A percentile compares a stretch with the other conserved stretches of the same genome.
Conservation (phyloP, 1,140 invertebrate species). For the Melitaea cinxia region DNA sequence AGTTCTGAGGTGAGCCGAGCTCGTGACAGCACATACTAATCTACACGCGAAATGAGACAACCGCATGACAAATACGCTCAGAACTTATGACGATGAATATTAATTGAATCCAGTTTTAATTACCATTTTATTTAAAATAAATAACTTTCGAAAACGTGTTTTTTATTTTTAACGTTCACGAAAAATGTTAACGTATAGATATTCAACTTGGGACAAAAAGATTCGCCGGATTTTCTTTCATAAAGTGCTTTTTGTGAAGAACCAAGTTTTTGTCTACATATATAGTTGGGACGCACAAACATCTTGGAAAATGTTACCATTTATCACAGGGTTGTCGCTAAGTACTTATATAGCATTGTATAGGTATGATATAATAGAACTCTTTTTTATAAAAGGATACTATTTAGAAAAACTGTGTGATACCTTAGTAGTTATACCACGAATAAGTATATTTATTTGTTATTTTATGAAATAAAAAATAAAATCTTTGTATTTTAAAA, state of each 20-base stretch:
- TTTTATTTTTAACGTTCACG: conserved; percentile 11
- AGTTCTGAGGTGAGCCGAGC: conserved; percentile 58
- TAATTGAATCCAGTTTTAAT: conserved; percentile 30
- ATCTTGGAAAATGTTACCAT: conserved; percentile 53
- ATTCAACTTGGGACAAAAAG: conserved; percentile 43
- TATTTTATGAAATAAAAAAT: no score
- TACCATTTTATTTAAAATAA: neutral
- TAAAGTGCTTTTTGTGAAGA: conserved; percentile 56
- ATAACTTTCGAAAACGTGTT: neutral
- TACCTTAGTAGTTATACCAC: no score
- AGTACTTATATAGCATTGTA: neutral
- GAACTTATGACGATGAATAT: conserved; percentile 36
- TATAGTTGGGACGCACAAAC: conserved; percentile 50
- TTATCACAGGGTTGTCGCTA: conserved; percentile 44
- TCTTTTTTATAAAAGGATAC: neutral
- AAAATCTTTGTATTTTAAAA: no score
- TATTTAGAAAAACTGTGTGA: neutral
- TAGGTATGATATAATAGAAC: conserved; percentile 5
- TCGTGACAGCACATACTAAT: conserved; percentile 66
- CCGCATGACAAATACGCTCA: conserved; percentile 51
- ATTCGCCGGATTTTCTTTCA: conserved; percentile 42
- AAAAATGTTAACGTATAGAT: conserved; percentile 15
- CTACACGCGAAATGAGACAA: conserved; percentile 49
- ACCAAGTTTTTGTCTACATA: conserved; percentile 50
- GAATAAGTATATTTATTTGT: no score